These are phyloP conservation scores for Eurytoma californica DNA, from an alignment of 2,888 invertebrate genomes.

Conservation along the genomic window DNA sequence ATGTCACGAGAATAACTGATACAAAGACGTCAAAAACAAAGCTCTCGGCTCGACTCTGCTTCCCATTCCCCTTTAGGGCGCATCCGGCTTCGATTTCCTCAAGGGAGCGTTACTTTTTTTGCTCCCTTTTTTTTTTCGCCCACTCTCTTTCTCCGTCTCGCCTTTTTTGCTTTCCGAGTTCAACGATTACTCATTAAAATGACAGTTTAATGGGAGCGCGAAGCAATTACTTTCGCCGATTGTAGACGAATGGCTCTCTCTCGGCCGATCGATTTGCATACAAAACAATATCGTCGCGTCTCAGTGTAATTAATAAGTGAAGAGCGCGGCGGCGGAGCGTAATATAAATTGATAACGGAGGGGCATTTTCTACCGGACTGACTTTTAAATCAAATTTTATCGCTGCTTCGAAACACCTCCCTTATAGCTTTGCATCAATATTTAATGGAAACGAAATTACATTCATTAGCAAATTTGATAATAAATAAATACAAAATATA, in stretches of 20 bases:
- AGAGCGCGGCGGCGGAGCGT: too few species aligned
- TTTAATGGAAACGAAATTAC: too few species aligned
- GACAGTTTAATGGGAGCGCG: background rate
- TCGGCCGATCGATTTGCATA: too few species aligned
- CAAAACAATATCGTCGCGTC: too few species aligned
- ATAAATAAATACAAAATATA: too few species aligned
- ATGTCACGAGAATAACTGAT: conserved; percentile 9
- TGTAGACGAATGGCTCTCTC: background rate
- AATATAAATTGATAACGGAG: too few species aligned
- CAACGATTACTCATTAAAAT: conserved; percentile 13
- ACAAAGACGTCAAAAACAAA: conserved; percentile 38
- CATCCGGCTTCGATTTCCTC: conserved; percentile 23
- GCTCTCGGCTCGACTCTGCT: background rate
- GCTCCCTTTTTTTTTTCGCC: background rate
- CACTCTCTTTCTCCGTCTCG: background rate
- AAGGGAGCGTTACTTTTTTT: conserved; percentile 1
- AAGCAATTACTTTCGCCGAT: background rate
- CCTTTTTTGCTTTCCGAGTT: background rate
- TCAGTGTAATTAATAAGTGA: too few species aligned
- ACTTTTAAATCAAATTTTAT: too few species aligned
- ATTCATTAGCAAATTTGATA: too few species aligned
- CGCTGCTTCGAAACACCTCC: too few species aligned
- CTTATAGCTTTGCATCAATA: too few species aligned
- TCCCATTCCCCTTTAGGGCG: conserved; percentile 1
- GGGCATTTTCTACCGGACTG: too few species aligned